These are phyloP conservation scores for Oncorhynchus masou DNA, from an alignment of 2,113 vertebrate species.

Conservation along the genomic window DNA sequence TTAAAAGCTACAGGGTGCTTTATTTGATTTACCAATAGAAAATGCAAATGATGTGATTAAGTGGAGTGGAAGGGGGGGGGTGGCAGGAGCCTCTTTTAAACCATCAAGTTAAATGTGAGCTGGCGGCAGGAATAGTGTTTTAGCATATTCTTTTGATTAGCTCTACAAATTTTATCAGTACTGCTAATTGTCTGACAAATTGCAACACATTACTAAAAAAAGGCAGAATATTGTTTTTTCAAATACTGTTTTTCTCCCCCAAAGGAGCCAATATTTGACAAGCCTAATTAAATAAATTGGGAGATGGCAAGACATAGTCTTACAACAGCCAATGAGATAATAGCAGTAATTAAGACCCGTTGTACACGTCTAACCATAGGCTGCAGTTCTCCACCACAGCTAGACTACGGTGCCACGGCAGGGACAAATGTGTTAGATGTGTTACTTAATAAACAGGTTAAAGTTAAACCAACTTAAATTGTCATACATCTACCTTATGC, in stretches of 20 bases:
- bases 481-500: neutral
- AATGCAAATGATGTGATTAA: slow-evolving; percentile 99
- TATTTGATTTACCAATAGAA: slow-evolving; percentile 99
- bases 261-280: slow-evolving; percentile 89
- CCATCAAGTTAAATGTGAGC: slow-evolving; percentile 98
- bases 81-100: slow-evolving; percentile 91
- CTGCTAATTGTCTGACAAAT: slow-evolving; percentile 98
- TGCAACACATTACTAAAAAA: slow-evolving; percentile 87
- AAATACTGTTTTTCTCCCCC: slow-evolving; percentile 66
- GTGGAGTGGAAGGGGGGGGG: slow-evolving; percentile 93
- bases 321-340: slow-evolving; percentile 90
- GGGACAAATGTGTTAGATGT: slow-evolving; percentile 49
- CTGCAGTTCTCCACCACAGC: slow-evolving; percentile 69
- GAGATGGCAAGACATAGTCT: slow-evolving; percentile 87
- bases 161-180: slow-evolving; percentile 94
- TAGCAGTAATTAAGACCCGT: slow-evolving; percentile 86
- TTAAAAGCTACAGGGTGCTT: slow-evolving; percentile 99
- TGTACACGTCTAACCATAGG: slow-evolving; percentile 80
- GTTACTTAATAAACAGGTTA: neutral
- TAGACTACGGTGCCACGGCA: slow-evolving; percentile 50
- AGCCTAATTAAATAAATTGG: slow-evolving; percentile 98
- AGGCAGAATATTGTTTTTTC: slow-evolving; percentile 81
- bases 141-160: slow-evolving; percentile 99
- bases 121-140: slow-evolving; percentile 94
- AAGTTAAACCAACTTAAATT: neutral